Evolutionary conservation across 2,113 vertebrate species (phyloP).

Genomic region (Brevimyrus niger): DNA sequence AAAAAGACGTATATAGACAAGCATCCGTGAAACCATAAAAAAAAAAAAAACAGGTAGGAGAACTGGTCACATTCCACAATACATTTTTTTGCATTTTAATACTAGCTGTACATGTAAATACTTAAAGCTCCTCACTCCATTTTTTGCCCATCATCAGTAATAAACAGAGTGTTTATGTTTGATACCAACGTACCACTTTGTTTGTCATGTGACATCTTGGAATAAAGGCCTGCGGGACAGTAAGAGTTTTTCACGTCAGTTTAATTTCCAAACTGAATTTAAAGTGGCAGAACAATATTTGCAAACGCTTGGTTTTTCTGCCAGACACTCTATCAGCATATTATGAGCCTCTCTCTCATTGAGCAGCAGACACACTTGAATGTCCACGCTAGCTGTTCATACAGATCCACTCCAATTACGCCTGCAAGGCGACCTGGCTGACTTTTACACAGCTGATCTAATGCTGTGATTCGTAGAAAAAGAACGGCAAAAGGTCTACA

Average conservation of each 20-base stretch:
- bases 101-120: neutral
- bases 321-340: neutral
- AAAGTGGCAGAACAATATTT: neutral
- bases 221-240: neutral
- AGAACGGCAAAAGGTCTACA: neutral
- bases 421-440: neutral
- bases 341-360: neutral
- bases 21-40: neutral
- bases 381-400: neutral
- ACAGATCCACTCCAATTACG: neutral
- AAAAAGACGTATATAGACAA: neutral
- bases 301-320: neutral
- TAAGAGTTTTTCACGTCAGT: neutral
- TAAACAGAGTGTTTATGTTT: neutral
- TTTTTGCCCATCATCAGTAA: neutral
- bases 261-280: neutral
- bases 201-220: neutral
- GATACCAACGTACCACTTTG: neutral
- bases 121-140: neutral
- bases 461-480: neutral
- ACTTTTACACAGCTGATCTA: neutral
- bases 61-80: neutral
- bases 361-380: neutral
- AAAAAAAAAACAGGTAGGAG: neutral
- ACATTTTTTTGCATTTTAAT: neutral